Evolutionary conservation across 2,888 invertebrate species (phyloP), one percentile per base, ranked within the genome.

Genomic region (Latrodectus elegans): DNA sequence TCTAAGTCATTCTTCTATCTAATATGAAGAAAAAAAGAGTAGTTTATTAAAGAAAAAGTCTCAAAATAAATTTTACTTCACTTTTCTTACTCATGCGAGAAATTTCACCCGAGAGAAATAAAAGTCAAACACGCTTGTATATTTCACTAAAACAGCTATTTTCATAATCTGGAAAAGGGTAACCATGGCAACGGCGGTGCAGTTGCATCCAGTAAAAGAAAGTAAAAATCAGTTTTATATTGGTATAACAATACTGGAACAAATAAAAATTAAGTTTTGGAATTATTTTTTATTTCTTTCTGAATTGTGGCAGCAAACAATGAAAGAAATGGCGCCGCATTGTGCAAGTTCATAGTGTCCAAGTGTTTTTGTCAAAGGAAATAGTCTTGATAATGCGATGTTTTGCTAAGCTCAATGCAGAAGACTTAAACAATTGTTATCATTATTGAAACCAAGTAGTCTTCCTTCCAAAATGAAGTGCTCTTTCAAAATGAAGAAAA

Each of bases 251-350:
- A 60, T 60, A n/a, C 60, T 15, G 60, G 12, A n/a, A n/a, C 60
- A 60, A 60, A 60, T 60, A 60, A 60, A 60, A 60, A 60, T 60
- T 60, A 60, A 60, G 60, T 60, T 60, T n/a, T n/a, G 14, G n/a
- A 12, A 60, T 60, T 60, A 38, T 60, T 60, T 60, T 60, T 60
- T n/a, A 60, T n/a, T n/a, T 15, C 60, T 11, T 60, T 60, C 60
- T 60, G 60, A 60, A 60, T 60, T 60, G 60, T 60, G 60, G 60
- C 12, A 4, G 60, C 60, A 60, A 60, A 60, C 60, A 60, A 60
- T 60, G 60, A 60, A 60, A 12, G n/a, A 15, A 60, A n/a, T n/a
- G 60, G 60, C 60, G 60, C n/a, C 60, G 12, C 11, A 60, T 60
- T 60, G 10, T 60, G n/a, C 60, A 60, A 0, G n/a, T 60, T 60